These are phyloP conservation scores for Reticulitermes speratus DNA, from an alignment of 1,140 invertebrate species.

Conservation along the genomic window DNA sequence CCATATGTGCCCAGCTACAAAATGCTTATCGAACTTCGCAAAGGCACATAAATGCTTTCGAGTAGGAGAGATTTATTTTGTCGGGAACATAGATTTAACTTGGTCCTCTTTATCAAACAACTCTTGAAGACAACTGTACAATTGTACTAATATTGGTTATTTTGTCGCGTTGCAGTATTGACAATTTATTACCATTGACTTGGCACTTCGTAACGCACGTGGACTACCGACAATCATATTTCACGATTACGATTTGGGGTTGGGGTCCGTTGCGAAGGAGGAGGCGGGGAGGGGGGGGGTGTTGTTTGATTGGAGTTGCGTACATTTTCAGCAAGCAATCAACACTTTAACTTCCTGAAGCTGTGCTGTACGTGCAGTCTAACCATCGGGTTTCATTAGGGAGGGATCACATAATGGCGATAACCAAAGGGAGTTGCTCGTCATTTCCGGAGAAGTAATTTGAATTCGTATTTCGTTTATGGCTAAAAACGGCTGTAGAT, in stretches of 20 bases:
- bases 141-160: not conserved
- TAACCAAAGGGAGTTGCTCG: not conserved
- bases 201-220: not conserved
- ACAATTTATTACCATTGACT: not conserved
- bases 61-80: no score
- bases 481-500: not conserved
- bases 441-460: not conserved
- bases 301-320: not conserved
- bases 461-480: not conserved
- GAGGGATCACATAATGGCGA: not conserved
- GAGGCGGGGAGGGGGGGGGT: not conserved
- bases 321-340: not conserved
- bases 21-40: no score
- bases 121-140: not conserved
- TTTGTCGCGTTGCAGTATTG: not conserved
- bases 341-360: not conserved
- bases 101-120: not conserved
- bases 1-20: no score
- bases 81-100: no score
- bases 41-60: no score
- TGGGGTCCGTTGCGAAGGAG: not conserved
- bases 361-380: not conserved
- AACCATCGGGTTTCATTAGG: not conserved
- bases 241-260: slow-evolving; percentile 3
- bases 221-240: not conserved